A percentile compares a stretch with the other conserved stretches of the same genome.
These are phyloP conservation scores for Phalacrocorax carbo DNA, from an alignment of 2,113 vertebrate species.

Conservation along the genomic window DNA sequence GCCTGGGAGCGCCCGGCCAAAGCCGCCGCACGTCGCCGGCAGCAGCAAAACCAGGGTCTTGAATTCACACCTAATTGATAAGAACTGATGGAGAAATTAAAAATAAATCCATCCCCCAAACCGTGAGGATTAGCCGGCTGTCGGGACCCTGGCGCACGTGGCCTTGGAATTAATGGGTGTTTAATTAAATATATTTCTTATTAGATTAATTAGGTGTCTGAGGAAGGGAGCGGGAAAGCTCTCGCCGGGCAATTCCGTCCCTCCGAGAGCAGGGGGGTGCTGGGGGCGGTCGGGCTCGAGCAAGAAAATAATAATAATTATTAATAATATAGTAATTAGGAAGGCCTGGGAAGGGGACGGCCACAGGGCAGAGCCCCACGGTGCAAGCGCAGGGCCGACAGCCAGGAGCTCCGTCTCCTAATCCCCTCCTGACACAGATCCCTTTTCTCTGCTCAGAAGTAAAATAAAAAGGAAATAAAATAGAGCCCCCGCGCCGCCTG, in stretches of 20 bases:
- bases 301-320: background rate
- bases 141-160: fast-evolving
- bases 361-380: background rate
- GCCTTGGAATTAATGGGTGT: background rate
- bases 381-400: background rate
- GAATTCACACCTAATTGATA: no score
- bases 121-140: background rate
- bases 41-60: background rate
- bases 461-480: background rate
- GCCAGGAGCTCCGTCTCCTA: background rate
- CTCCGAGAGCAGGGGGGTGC: no score
- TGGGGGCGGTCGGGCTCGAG: background rate
- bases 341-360: background rate
- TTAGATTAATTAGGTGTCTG: background rate
- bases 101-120: background rate
- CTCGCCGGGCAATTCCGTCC: background rate
- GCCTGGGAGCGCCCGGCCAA: background rate
- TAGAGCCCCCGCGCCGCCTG: background rate
- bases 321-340: background rate
- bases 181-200: background rate
- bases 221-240: background rate
- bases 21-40: background rate
- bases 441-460: background rate
- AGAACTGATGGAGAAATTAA: background rate
- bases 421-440: background rate